Base-by-base conservation (phyloP, 2,113 vertebrate genomes). In the Suricata suricatta region DNA sequence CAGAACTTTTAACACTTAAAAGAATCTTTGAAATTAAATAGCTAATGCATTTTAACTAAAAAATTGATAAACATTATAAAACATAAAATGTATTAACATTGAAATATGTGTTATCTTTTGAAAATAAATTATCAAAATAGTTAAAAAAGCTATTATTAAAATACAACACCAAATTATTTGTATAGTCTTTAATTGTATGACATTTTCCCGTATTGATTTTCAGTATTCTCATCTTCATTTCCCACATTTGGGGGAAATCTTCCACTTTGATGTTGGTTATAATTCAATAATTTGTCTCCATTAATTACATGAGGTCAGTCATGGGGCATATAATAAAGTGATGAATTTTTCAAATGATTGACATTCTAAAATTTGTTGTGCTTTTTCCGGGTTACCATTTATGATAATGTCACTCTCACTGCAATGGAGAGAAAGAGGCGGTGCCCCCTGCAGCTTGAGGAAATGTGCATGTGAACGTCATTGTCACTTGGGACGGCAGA, bases 11-110 rank as follows among this genome's bases (percentile, higher is more conserved):
- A 52, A 38, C 35, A 71, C 57, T 66, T 69, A 14, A 60, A 41
- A 93, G 41, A 64, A 72, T 64, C 5, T 90, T 31, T 50, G 47
- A 95, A 86, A 92, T 88, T 86, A 85, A 85, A 15, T 89, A 81
- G 6, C 57, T 85, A 64, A 79, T 80, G 0, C 7, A 93, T 44
- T 86, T 47, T 41, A 81, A 68, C n/a, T 33, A 25, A 35, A 87
- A 82, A 64, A 64, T 38, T 29, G 35, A 38, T 47, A 38, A 54
- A 31, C 64, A 72, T 68, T 88, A 64, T 29, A 35, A 4, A 77
- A 88, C 13, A 79, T 54, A 68, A 92, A 44, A 76, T 93, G 77
- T 71, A 76, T 88, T 69, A 76, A 74, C 7, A 79, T 29, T 94
- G 76, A 23, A 90, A 87, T 88, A 76, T n/a, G 41, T 68, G 63